Percentiles rank a stretch among this genome's conserved stretches.
phyloP scores from a whole-genome alignment of 2,797 vertebrate species.

The Tarsius wallacei region DNA sequence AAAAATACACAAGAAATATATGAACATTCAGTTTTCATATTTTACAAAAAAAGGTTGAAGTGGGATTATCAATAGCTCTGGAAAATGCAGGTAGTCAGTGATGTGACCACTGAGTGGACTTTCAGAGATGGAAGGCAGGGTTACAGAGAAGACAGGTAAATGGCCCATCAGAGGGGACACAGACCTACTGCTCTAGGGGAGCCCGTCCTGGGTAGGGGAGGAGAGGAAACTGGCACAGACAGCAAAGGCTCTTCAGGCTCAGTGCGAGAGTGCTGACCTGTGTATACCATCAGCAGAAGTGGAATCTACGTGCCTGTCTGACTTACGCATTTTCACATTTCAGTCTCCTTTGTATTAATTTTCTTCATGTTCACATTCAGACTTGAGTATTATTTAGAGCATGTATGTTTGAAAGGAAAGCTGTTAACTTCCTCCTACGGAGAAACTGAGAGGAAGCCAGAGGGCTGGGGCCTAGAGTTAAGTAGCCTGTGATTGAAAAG shows the following conservation, averaged over 20 bases:
- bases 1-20: background rate
- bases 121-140: background rate
- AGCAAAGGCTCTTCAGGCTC: background rate
- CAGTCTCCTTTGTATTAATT: background rate
- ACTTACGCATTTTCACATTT: no score
- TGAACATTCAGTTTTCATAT: background rate
- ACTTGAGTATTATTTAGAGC: slow-evolving; percentile 27
- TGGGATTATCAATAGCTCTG: background rate
- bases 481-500: slow-evolving; percentile 42
- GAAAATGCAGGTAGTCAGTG: background rate
- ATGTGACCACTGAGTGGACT: background rate
- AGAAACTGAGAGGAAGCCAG: slow-evolving; percentile 75
- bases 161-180: background rate
- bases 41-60: background rate
- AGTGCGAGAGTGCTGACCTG: no score
- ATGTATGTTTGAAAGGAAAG: slow-evolving; percentile 77
- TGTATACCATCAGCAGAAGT: accelerated
- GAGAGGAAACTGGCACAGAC: no score
- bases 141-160: background rate
- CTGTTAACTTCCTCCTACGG: slow-evolving; percentile 78
- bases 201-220: background rate
- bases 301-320: background rate
- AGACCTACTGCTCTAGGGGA: background rate
- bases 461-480: slow-evolving; percentile 18
- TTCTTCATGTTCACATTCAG: slow-evolving; percentile 28